phyloP scores from a whole-genome alignment of 2,113 vertebrate genomes.

The Larimichthys polyactis region DNA sequence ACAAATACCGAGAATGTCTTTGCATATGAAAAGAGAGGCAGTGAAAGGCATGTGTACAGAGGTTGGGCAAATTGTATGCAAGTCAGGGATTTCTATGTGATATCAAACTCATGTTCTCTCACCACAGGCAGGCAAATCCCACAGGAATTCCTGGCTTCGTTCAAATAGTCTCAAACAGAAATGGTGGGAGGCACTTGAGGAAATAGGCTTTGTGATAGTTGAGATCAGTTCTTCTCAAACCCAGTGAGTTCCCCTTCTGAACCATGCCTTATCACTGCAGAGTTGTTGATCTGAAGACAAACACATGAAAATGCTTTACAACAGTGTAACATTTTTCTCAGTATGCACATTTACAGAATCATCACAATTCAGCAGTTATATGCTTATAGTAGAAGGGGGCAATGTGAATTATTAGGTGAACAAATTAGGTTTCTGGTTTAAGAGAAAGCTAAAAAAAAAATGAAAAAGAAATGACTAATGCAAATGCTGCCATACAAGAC shows the following conservation, averaged over 20 bases:
- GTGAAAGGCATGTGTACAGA: conserved; percentile 17
- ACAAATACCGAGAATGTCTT: conserved; percentile 6
- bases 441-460: too few species aligned
- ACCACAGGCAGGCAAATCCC: conserved; percentile 35
- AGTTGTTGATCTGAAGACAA: background rate
- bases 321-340: background rate
- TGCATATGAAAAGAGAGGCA: conserved; percentile 23
- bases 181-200: conserved; percentile 18
- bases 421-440: too few species aligned
- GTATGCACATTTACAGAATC: background rate
- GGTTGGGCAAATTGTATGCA: conserved; percentile 21
- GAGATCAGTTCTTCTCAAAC: conserved; percentile 10
- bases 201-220: conserved; percentile 18
- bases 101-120: conserved; percentile 40
- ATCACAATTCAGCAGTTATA: background rate
- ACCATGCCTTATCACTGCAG: background rate
- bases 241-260: background rate
- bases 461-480: too few species aligned
- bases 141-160: conserved; percentile 35
- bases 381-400: background rate
- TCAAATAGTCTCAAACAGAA: conserved; percentile 34
- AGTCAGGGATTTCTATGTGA: conserved; percentile 40
- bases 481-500: too few species aligned
- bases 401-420: too few species aligned
- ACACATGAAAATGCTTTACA: background rate